These are phyloP conservation scores for Petrolisthes manimaculis DNA, from an alignment of 2,888 invertebrate species.

Conservation along the genomic window DNA sequence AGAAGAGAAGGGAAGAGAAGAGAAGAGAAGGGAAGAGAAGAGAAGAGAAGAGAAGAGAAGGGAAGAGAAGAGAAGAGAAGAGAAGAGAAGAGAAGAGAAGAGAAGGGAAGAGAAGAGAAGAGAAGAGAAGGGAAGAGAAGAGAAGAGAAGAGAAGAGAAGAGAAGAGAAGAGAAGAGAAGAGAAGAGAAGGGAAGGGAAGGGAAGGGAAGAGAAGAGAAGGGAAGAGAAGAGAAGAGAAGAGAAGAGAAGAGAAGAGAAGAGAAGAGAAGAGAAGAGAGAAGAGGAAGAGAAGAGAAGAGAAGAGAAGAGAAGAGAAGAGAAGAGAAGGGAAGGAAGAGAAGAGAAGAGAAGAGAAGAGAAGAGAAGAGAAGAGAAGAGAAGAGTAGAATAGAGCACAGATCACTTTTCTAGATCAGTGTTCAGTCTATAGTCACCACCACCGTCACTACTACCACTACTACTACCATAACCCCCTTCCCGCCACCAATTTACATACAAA, in stretches of 20 bases:
- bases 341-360: not conserved
- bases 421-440: not conserved
- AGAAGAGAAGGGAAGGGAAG: not conserved
- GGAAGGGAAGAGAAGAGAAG: not conserved
- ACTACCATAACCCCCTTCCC: not conserved
- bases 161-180: not conserved
- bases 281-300: not conserved
- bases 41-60: not conserved
- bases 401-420: not conserved
- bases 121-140: not conserved
- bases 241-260: not conserved
- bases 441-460: not conserved
- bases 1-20: not conserved
- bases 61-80: not conserved
- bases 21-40: not conserved
- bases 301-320: not conserved
- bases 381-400: not conserved
- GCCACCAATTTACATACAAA: not conserved
- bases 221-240: not conserved
- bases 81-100: not conserved
- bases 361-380: not conserved
- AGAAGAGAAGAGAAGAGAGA: not conserved
- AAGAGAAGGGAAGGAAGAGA: not conserved
- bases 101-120: not conserved
- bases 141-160: not conserved